Evolutionary conservation across 2,113 vertebrate species (phyloP).

Genomic region (Apteryx mantelli): DNA sequence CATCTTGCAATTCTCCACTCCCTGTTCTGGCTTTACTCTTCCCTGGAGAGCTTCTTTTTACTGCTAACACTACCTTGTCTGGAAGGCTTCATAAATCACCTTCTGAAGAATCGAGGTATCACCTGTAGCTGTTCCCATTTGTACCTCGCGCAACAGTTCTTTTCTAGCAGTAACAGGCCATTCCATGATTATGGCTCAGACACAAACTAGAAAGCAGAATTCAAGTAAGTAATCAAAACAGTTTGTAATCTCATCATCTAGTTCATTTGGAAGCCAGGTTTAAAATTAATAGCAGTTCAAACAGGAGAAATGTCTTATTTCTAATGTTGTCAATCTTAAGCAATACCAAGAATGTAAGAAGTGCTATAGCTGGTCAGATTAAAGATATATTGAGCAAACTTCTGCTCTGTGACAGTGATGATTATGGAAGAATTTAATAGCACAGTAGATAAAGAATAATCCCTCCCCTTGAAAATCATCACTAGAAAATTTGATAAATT

Average conservation of each 20-base stretch:
- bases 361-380: neutral
- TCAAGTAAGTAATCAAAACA: neutral
- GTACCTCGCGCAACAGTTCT: accelerated
- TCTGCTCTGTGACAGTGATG: neutral
- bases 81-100: slow-evolving; percentile 54
- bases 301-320: neutral
- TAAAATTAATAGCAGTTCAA: neutral
- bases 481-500: neutral
- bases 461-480: neutral
- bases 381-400: slow-evolving; percentile 4
- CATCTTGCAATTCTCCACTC: neutral
- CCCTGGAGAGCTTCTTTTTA: slow-evolving; percentile 18
- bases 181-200: accelerated
- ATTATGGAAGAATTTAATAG: slow-evolving; percentile 33
- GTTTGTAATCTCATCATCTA: neutral
- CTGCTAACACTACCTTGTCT: slow-evolving; percentile 1
- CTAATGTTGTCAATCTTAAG: neutral
- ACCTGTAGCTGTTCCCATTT: neutral
- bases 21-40: slow-evolving; percentile 13
- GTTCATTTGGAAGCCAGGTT: neutral
- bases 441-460: slow-evolving; percentile 34
- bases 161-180: accelerated
- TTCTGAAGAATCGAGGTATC: neutral
- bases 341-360: neutral
- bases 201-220: neutral